These are phyloP conservation scores for Microcebus lehilahytsara DNA, from an alignment of 2,113 vertebrate species.

Conservation along the genomic window DNA sequence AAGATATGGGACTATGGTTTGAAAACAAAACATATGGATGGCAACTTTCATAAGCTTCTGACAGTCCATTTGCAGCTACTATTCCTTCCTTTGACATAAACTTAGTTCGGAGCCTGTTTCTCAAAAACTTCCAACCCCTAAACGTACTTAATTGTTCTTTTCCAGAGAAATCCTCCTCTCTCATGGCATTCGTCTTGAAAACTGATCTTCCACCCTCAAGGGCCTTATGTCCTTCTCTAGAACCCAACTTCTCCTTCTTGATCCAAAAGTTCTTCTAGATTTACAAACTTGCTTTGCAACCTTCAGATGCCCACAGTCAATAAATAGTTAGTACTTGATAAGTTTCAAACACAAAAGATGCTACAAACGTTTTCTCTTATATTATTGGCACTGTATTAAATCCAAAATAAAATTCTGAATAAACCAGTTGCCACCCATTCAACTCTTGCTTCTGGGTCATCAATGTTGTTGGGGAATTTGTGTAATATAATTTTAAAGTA, in stretches of 20 bases:
- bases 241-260: background rate
- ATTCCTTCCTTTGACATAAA: background rate
- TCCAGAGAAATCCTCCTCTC: background rate
- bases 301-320: background rate
- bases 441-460: background rate
- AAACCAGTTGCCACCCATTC: background rate
- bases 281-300: background rate
- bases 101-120: background rate
- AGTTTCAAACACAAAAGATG: conserved; percentile 1
- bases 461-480: background rate
- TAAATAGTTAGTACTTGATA: background rate
- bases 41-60: background rate
- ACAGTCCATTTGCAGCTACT: background rate
- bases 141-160: background rate
- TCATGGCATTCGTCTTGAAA: background rate
- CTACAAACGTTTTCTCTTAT: background rate
- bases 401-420: background rate
- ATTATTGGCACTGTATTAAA: background rate
- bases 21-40: background rate
- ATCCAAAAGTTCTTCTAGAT: background rate
- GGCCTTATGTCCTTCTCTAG: background rate
- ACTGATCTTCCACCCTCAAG: background rate
- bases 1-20: background rate
- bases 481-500: background rate
- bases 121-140: background rate